Conservation (phyloP, 2,888 invertebrate genomes). For the Lymantria monacha region DNA sequence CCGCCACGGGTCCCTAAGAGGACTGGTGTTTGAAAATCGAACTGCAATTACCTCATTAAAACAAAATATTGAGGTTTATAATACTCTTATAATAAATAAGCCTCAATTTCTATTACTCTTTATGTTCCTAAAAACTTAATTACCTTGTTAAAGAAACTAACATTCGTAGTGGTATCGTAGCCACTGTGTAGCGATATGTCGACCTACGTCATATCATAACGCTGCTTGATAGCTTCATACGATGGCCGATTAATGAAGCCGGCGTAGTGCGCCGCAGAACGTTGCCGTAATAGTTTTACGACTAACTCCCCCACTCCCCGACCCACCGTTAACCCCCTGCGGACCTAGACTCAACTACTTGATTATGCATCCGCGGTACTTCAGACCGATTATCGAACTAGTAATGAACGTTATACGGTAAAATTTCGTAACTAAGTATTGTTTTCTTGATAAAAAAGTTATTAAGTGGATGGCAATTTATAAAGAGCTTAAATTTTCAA, state of each 20-base stretch:
- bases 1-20: too few species aligned
- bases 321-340: conserved; percentile 41
- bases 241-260: conserved; percentile 80
- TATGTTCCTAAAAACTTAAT: neutral
- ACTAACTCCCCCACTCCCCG: conserved; percentile 45
- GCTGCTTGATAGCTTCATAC: conserved; percentile 72
- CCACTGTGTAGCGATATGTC: conserved; percentile 46
- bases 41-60: too few species aligned
- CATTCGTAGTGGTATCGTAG: conserved; percentile 25
- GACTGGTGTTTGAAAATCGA: too few species aligned
- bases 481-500: conserved; percentile 3
- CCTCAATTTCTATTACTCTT: too few species aligned
- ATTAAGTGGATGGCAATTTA: conserved; percentile 2
- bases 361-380: conserved; percentile 78
- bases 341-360: conserved; percentile 66
- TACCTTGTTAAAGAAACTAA: neutral
- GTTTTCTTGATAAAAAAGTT: conserved; percentile 10
- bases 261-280: conserved; percentile 67
- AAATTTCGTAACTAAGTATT: conserved; percentile 23
- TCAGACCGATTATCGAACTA: conserved; percentile 76
- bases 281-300: conserved; percentile 79
- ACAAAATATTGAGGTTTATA: too few species aligned
- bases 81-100: too few species aligned
- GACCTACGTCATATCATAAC: conserved; percentile 69
- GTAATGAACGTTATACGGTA: conserved; percentile 66